Base-by-base conservation (phyloP, 2,888 invertebrate genomes). In the Tupiocoris notatus region DNA sequence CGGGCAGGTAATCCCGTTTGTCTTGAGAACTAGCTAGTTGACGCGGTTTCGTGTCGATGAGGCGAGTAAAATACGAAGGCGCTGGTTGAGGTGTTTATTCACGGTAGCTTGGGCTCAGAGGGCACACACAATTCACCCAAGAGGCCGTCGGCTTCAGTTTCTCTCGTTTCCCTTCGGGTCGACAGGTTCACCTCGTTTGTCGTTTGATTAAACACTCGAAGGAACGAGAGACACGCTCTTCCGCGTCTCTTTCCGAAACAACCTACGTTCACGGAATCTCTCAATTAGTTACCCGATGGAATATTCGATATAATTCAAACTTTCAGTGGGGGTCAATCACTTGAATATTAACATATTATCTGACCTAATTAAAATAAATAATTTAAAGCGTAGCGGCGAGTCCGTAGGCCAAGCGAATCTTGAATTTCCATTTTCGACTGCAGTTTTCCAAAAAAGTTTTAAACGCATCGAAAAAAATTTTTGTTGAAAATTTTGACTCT, bases 131-230 rank as follows among this genome's bases (percentile, higher is more conserved):
- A 39, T 12, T 39, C 39, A 39, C 39, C 39, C 39, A 3, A 3
- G 39, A 39, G 6, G 6, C 39, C 39, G 39, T 39, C 39, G 39
- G 39, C 39, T 39, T 39, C 12, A 39, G 39, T 39, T 39, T 39
- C 39, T 39, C 39, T 39, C 39, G 39, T 39, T 39, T 39, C 39
- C 39, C 39, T 39, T 39, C 39, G 12, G 39, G 39, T 39, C 39
- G 64, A 64, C 25, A 23, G 25, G 17, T 25, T 25, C 64, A 9
- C 24, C 64, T 25, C 64, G 64, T 64, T 64, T 64, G 64, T 64
- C 64, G 64, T 64, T 25, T 64, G 64, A 64, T 64, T 64, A 64
- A 64, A 25, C 64, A 64, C 64, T 64, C 25, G 64, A 25, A 64
- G 64, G 64, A 12, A 39, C 39, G 39, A 12, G 12, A 12, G 39